Conservation (phyloP, 2,888 invertebrate genomes). For the Orthosia gothica region DNA sequence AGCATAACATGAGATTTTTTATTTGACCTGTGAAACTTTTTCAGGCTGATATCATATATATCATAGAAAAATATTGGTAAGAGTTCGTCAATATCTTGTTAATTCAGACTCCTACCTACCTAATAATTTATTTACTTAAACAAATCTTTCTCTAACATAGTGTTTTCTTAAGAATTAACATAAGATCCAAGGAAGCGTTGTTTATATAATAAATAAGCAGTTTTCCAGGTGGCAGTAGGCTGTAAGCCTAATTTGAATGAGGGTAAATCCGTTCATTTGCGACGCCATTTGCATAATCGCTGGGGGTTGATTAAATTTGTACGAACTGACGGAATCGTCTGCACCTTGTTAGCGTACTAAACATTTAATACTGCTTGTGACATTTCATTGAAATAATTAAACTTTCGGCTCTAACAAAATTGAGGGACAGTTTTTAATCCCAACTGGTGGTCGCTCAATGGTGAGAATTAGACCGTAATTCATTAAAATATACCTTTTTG, state of each 20-base stretch:
- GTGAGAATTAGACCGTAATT: not conserved
- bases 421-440: not conserved
- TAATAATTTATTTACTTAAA: slow-evolving; percentile 25
- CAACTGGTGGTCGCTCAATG: not conserved
- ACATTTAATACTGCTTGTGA: slow-evolving; percentile 44
- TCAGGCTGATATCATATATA: not conserved
- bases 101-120: not conserved
- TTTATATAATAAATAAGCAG: slow-evolving; percentile 69
- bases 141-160: slow-evolving; percentile 3
- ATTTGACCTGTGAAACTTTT: no score
- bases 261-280: slow-evolving; percentile 83
- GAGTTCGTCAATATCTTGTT: not conserved
- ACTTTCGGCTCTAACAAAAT: not conserved
- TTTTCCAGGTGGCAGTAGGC: slow-evolving; percentile 74
- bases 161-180: slow-evolving; percentile 36
- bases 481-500: not conserved
- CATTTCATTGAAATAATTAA: slow-evolving; percentile 32
- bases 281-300: slow-evolving; percentile 86
- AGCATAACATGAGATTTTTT: no score
- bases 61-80: not conserved
- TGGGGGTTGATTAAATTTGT: slow-evolving; percentile 85
- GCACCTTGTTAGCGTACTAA: slow-evolving; percentile 47
- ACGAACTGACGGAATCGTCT: slow-evolving; percentile 72
- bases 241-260: slow-evolving; percentile 82
- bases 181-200: slow-evolving; percentile 50